A percentile compares a stretch with the other conserved stretches of the same genome.
These are phyloP conservation scores for Mylabris phalerata DNA, from an alignment of 1,140 invertebrate genomes.

Conservation along the genomic window DNA sequence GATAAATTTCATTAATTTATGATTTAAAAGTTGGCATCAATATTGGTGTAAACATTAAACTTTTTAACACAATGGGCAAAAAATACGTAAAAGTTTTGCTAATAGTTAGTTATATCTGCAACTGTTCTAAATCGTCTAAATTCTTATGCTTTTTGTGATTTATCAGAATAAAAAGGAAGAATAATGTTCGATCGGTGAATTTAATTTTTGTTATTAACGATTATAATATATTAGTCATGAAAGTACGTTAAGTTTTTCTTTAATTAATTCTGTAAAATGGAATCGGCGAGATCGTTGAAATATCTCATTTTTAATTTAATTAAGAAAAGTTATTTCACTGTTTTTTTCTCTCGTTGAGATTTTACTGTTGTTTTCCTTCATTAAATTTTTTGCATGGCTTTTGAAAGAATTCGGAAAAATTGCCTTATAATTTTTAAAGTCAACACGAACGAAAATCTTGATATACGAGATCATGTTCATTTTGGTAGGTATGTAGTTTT, in stretches of 20 bases:
- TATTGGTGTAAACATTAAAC: too few species aligned
- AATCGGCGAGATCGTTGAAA: constrained; percentile 20
- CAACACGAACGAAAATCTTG: not conserved
- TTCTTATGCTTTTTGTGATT: constrained; percentile 4
- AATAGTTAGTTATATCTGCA: too few species aligned
- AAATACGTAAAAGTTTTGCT: too few species aligned
- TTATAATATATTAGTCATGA: constrained; percentile 38
- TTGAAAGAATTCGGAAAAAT: constrained; percentile 6
- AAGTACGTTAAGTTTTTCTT: constrained; percentile 37
- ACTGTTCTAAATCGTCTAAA: too few species aligned
- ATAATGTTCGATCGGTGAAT: constrained; percentile 30
- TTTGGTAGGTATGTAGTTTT: too few species aligned
- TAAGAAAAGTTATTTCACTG: constrained; percentile 34
- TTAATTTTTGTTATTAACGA: constrained; percentile 41
- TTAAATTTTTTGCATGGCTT: constrained; percentile 1
- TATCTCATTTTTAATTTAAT: constrained; percentile 36
- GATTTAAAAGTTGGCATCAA: too few species aligned
- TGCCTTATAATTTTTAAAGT: constrained; percentile 8
- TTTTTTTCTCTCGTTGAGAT: constrained; percentile 16
- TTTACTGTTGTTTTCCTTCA: constrained; percentile 17
- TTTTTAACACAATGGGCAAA: too few species aligned
- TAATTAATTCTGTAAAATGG: constrained; percentile 32
- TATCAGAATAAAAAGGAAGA: constrained; percentile 24
- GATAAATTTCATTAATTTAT: too few species aligned
- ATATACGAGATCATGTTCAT: too few species aligned